Evolutionary conservation across 2,888 invertebrate species (phyloP), one percentile per base, ranked within the genome.

Genomic region (Eurytoma californica): DNA sequence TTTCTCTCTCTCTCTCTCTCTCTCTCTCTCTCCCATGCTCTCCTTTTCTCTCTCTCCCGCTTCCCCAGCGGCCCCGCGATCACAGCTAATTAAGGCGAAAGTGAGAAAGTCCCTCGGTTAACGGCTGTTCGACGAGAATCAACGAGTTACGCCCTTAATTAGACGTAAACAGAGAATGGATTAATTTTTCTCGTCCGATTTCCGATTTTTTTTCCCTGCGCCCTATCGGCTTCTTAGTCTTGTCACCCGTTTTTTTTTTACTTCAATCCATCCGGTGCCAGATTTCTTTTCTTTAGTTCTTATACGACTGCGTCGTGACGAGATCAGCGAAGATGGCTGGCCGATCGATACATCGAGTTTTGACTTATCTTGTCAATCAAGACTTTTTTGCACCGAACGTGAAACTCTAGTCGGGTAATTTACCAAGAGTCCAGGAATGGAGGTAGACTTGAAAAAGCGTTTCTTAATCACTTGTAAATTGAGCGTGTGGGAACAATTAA

Each of bases 101-200:
- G 16, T 57, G 55, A 55, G 58, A 47, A 66, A 13, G 51, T 20
- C 28, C 61, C 24, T 18, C 57, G 20, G 24, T 28, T 68, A 55
- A 53, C 68, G 53, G 18, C 30, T 65, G 55, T 18, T 53, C 53
- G 3, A 3, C 47, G 47, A 67, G 28, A 51, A 74, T 67, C 74
- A 74, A 58, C 72, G 55, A 77, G 65, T 66, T 66, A 77, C 51
- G 53, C 28, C 51, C 55, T 78, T 67, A 78, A 78, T 78, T 72
- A 55, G 72, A 69, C 68, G 73, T 78, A 78, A 78, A 73, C 68
- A 78, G 68, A 30, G 49, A 51, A 58, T 16, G 68, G 78, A 73
- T 78, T 68, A 78, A 69, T 68, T 78, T 61, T 78, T 51, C 47
- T 30, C 39, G 12, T n/a, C 13, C 28, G 3, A n/a, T 30, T n/a